Evolutionary conservation across 2,888 invertebrate genomes (phyloP).

Genomic region (Microctonus brassicae): DNA sequence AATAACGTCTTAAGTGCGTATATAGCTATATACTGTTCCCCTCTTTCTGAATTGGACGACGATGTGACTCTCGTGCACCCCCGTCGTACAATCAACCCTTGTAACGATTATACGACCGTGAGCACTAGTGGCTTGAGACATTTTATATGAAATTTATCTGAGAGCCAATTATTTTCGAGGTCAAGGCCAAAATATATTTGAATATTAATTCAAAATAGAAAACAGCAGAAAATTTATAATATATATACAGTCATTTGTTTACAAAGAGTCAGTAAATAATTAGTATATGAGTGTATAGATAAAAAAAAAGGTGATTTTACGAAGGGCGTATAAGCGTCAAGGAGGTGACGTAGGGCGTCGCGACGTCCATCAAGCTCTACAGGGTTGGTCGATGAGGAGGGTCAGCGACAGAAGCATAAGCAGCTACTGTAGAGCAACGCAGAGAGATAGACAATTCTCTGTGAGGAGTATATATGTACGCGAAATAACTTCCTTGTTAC

Average conservation of each 20-base stretch:
- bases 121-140: neutral
- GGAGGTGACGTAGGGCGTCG: constrained; percentile 67
- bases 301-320: constrained; percentile 11
- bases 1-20: constrained; percentile 66
- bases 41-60: constrained; percentile 36
- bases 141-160: neutral
- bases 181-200: neutral
- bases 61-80: constrained; percentile 33
- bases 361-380: constrained; percentile 67
- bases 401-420: constrained; percentile 32
- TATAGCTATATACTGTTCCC: constrained; percentile 46
- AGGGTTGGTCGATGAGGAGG: constrained; percentile 58
- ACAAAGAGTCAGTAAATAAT: neutral
- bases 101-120: constrained; percentile 17
- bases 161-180: neutral
- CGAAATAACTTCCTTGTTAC: constrained; percentile 47
- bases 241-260: no score
- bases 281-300: neutral
- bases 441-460: no score
- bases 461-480: constrained; percentile 38
- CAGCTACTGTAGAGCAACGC: neutral
- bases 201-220: neutral
- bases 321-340: constrained; percentile 56
- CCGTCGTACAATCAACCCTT: constrained; percentile 34
- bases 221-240: neutral